phyloP scores from a whole-genome alignment of 35 echinoderm and acorn worm species.

The Ophiothrix spiculata region DNA sequence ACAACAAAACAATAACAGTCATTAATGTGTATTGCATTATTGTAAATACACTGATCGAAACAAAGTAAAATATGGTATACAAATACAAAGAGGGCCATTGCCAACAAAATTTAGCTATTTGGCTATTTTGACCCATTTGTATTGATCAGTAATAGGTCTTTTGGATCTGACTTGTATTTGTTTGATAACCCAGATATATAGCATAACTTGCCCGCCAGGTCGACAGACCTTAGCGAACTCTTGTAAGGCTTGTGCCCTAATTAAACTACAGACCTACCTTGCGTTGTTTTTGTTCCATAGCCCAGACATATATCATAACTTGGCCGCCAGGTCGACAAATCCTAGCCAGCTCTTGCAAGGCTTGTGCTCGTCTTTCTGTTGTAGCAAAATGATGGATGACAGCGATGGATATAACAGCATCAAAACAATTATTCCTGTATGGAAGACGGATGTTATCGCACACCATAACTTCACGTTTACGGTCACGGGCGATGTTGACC shows the following conservation, averaged over 20 bases:
- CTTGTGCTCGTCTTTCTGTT: slow-evolving; percentile 67
- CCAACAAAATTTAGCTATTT: no score
- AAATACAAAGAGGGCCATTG: no score
- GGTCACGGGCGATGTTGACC: slow-evolving; percentile 53
- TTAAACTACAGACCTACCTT: no score
- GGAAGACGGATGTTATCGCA: slow-evolving; percentile 96
- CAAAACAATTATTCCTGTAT: slow-evolving; percentile 86
- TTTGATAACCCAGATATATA: slow-evolving; percentile 97
- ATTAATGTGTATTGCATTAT: no score
- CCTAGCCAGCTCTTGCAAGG: slow-evolving; percentile 81
- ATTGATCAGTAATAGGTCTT: no score
- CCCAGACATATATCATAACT: slow-evolving; percentile 98
- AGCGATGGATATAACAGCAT: slow-evolving; percentile 98
- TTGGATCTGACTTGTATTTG: slow-evolving; percentile 93
- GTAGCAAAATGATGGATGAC: slow-evolving; percentile 99
- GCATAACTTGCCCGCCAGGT: slow-evolving; percentile 93
- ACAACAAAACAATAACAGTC: no score
- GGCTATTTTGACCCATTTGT: no score
- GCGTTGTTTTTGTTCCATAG: slow-evolving; percentile 95
- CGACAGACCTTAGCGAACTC: slow-evolving; percentile 90
- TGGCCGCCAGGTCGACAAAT: slow-evolving; percentile 94
- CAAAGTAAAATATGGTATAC: no score
- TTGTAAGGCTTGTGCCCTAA: slow-evolving; percentile 69
- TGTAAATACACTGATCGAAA: no score
- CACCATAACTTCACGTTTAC: slow-evolving; percentile 77